A percentile compares a stretch with the other conserved stretches of the same genome.
phyloP scores from a whole-genome alignment of 2,888 invertebrate species.

The Formica aserva region DNA sequence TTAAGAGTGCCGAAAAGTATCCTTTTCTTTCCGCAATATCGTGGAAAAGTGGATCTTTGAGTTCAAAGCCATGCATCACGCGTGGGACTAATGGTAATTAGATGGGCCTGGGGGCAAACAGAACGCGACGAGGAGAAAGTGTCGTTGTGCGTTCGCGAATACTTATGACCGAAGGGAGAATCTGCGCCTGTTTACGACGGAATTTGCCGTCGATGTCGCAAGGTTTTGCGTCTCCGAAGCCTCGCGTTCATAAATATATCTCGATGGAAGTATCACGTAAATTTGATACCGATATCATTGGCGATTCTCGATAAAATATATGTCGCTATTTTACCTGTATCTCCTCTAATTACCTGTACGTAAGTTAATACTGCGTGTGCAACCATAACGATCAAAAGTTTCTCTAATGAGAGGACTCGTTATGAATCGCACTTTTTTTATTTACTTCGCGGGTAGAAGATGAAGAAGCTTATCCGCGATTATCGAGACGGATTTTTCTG shows the following conservation, averaged over 20 bases:
- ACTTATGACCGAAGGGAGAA: constrained; percentile 18
- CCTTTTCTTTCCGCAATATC: constrained; percentile 22
- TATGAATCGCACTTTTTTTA: not conserved
- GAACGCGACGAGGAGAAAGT: constrained; percentile 47
- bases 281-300: constrained; percentile 22
- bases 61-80: constrained; percentile 30
- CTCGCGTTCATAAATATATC: constrained; percentile 16
- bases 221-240: not conserved
- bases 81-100: constrained; percentile 46
- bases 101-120: constrained; percentile 13
- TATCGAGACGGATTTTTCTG: not conserved
- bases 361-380: not conserved
- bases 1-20: not conserved
- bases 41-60: constrained; percentile 24
- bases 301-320: constrained; percentile 9
- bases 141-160: constrained; percentile 6
- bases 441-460: not conserved
- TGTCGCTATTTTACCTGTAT: not conserved
- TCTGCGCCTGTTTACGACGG: constrained; percentile 28
- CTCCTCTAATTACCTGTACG: not conserved
- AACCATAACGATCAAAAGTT: not conserved
- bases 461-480: not conserved
- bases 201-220: constrained; percentile 29
- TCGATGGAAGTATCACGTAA: constrained; percentile 15
- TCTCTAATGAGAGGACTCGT: not conserved